A percentile compares a stretch with the other conserved stretches of the same genome.
These are phyloP conservation scores for Cliona cf. orientalis DNA, from an alignment of 37 sponge, comb jelly and placozoan genomes.

Conservation along the genomic window DNA sequence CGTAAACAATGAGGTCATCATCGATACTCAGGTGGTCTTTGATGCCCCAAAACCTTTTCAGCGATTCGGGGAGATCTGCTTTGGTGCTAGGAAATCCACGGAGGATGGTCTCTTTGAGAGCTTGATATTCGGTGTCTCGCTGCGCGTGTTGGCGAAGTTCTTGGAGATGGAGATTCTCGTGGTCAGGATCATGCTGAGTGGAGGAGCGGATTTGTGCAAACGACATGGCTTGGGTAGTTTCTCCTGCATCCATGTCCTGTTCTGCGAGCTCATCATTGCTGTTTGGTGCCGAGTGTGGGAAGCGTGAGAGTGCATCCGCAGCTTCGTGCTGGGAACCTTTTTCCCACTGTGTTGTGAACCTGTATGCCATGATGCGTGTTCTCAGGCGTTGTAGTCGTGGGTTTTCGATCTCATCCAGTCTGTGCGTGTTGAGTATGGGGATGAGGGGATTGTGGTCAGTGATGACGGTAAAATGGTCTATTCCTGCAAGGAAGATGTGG, in stretches of 20 bases:
- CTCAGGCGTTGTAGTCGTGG: constrained; percentile 51
- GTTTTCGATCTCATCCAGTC: constrained; percentile 58
- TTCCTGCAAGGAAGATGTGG: constrained; percentile 38
- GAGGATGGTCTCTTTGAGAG: constrained; percentile 14
- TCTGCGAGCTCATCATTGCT: constrained; percentile 21
- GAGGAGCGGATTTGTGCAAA: constrained; percentile 1
- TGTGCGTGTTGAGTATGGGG: constrained; percentile 55
- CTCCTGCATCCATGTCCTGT: background rate
- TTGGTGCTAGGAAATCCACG: constrained; percentile 31
- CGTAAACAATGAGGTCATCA: constrained; percentile 35
- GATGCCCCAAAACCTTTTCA: constrained; percentile 20
- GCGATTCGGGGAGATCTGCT: background rate
- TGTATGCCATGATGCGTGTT: constrained; percentile 38
- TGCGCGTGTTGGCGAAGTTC: constrained; percentile 24
- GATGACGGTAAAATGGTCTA: constrained; percentile 42
- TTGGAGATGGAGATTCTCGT: constrained; percentile 30
- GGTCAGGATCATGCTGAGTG: background rate
- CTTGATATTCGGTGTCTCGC: constrained; percentile 29
- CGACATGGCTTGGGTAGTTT: background rate
- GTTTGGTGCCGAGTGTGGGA: constrained; percentile 5
- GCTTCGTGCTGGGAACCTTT: constrained; percentile 40
- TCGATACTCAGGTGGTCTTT: constrained; percentile 26
- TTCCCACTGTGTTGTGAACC: constrained; percentile 37
- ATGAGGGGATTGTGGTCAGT: constrained; percentile 53
- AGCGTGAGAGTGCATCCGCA: constrained; percentile 34